Conservation (phyloP, 2,888 invertebrate genomes). For the Drosophila ustulata region DNA sequence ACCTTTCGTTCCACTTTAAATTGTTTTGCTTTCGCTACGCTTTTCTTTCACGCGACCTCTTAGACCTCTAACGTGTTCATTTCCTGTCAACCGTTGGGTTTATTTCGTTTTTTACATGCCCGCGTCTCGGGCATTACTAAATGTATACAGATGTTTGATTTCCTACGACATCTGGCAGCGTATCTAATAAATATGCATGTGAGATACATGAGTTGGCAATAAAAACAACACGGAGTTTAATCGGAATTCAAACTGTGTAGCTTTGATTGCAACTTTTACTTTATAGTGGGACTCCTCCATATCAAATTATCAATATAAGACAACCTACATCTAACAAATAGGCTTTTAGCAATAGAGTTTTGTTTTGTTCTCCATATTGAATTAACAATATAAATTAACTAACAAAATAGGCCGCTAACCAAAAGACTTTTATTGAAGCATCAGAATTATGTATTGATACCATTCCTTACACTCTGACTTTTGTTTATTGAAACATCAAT, state of each 20-base stretch:
- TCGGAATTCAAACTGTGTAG: background rate
- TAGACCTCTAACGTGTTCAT: constrained; percentile 58
- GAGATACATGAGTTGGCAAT: constrained; percentile 11
- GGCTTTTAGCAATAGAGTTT: too few species aligned
- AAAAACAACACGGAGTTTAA: background rate
- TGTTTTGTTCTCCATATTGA: too few species aligned
- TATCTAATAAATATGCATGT: constrained; percentile 53
- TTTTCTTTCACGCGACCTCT: constrained; percentile 43
- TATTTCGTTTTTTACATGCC: constrained; percentile 19
- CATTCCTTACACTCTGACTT: too few species aligned
- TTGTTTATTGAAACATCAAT: too few species aligned
- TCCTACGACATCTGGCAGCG: constrained; percentile 7
- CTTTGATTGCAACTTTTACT: background rate
- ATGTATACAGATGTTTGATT: constrained; percentile 68
- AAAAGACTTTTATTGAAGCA: too few species aligned
- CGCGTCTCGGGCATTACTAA: constrained; percentile 50
- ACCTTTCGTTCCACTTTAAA: constrained; percentile 76
- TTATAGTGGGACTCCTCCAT: background rate
- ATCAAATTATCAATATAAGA: too few species aligned
- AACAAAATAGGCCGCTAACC: too few species aligned
- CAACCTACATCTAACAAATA: too few species aligned
- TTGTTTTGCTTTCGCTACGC: constrained; percentile 72
- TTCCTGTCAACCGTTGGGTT: constrained; percentile 60
- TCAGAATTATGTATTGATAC: too few species aligned
- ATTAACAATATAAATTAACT: too few species aligned